Base-by-base conservation (phyloP, 2,113 vertebrate species). In the Acrocephalus kingi region DNA sequence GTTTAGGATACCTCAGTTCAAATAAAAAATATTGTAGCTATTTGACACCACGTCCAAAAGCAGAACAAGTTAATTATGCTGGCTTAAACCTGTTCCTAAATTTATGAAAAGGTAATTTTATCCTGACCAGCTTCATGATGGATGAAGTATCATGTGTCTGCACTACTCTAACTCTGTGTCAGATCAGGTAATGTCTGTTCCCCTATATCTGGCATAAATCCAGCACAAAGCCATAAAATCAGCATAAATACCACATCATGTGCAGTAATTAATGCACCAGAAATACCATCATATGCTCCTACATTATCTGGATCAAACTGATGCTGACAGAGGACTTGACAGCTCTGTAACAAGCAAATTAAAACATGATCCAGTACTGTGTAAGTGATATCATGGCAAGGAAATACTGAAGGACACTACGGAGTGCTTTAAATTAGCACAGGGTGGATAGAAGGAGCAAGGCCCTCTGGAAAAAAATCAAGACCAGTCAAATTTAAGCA, bases 41-140 rank as follows among this genome's bases (percentile, higher is more conserved):
- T 55, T 66, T 56, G 48, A 75, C 48, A 84, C 54, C 24, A 37
- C 5, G 10, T 71, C 9, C 27, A 75, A 92, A 78, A 87, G 76
- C 72, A 86, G n/a, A 45, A 67, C 80, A 84, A 92, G 81, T 77
- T 39, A 73, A 84, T 96, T 81, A 77, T 30, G 27, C 80, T 71
- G 39, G 33, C 75, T 81, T 89, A 75, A 95, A 74, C 39, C 19
- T 75, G 91, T 71, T 64, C 72, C 84, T 91, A 95, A 86, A 78
- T 90, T 84, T 89, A 77, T 52, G 48, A 71, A 86, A 93, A 67
- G 76, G 86, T 90, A 96, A 96, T 74, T 90, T 89, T 81, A 93
- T 81, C 83, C 89, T 78, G 62, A 68, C 27, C 37, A 77, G 0
- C 51, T 48, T 89, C 56, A 43, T 27, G 30, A 17, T 33, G 19